Conservation (phyloP, 2,797 vertebrate species). For the Tenualosa ilisha region DNA sequence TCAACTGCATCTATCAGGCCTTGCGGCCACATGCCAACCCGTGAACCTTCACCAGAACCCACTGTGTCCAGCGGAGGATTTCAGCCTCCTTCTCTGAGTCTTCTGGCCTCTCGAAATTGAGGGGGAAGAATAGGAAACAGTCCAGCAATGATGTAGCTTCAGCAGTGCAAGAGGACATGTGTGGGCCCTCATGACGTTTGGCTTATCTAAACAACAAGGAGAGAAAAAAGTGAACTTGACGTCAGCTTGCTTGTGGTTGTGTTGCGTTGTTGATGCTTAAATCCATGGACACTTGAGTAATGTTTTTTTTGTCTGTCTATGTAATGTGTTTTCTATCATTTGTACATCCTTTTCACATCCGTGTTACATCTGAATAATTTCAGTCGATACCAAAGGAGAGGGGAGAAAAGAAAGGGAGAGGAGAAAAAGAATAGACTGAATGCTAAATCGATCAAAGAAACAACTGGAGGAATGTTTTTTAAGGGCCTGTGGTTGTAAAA, state of each 20-base stretch:
- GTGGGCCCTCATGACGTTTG: background rate
- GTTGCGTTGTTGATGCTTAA: conserved; percentile 31
- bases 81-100: background rate
- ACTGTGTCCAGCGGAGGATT: background rate
- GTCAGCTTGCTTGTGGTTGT: background rate
- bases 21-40: conserved; percentile 81
- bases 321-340: conserved; percentile 19
- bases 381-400: conserved; percentile 18
- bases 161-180: background rate
- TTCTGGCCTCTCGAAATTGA: background rate
- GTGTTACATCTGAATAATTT: conserved; percentile 21
- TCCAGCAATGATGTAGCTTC: conserved; percentile 46
- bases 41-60: conserved; percentile 40
- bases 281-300: conserved; percentile 55
- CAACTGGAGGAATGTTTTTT: conserved; percentile 50
- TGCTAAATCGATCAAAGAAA: conserved; percentile 43
- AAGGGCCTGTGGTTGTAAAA: conserved; percentile 64
- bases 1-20: conserved; percentile 79
- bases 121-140: conserved; percentile 23
- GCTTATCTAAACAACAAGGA: background rate
- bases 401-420: background rate
- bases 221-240: background rate
- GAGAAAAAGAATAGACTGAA: conserved; percentile 19
- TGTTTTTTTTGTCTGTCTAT: conserved; percentile 27
- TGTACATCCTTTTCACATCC: conserved; percentile 25